phyloP scores from a whole-genome alignment of 64 coral and sea anemone species.

The Pachyseris speciosa region DNA sequence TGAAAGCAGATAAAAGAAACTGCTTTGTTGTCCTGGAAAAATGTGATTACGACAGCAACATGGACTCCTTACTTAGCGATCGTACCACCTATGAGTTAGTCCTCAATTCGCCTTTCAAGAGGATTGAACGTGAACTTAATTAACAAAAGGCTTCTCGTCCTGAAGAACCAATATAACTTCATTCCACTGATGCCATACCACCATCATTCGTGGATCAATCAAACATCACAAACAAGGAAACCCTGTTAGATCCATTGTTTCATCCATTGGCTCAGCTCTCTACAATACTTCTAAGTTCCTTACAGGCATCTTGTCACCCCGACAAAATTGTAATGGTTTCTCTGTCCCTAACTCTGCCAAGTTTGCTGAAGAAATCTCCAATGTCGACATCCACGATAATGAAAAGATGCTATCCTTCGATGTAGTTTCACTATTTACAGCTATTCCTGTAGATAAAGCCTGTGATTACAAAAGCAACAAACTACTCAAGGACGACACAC shows the following conservation, averaged over 20 bases:
- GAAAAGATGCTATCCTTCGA: slow-evolving; percentile 14
- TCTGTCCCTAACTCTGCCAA: no score
- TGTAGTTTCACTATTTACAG: no score
- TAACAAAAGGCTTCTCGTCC: background rate
- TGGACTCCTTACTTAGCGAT: background rate
- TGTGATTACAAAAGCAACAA: slow-evolving; percentile 1
- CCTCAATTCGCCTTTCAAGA: background rate
- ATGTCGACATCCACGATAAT: background rate
- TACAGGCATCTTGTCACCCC: slow-evolving; percentile 14
- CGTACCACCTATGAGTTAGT: background rate
- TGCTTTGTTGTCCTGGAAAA: slow-evolving; percentile 56
- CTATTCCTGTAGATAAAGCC: no score
- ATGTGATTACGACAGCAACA: slow-evolving; percentile 40
- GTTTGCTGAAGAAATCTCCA: no score
- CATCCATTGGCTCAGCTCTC: no score
- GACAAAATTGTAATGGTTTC: slow-evolving; percentile 10
- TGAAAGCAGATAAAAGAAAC: slow-evolving; percentile 53
- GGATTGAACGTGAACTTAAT: background rate
- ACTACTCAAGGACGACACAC: slow-evolving; percentile 1
- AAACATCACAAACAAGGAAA: no score
- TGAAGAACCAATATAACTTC: background rate
- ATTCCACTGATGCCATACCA: background rate
- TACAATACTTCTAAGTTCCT: no score
- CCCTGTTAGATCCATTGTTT: no score
- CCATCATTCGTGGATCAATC: no score